Evolutionary conservation across 2,888 invertebrate genomes (phyloP).

Genomic region (Xylophagus ater): DNA sequence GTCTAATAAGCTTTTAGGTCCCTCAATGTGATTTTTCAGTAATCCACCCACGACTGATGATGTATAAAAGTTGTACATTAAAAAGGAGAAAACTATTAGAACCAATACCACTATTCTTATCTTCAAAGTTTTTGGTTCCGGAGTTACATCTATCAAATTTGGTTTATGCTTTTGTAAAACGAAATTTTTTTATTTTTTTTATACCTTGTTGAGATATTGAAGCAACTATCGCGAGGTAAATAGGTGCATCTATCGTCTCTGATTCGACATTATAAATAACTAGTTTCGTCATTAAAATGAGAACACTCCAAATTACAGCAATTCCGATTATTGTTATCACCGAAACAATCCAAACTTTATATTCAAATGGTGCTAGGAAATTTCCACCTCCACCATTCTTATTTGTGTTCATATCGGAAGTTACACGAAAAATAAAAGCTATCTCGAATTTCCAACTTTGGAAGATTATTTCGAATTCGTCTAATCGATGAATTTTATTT

Average conservation of each 20-base stretch:
- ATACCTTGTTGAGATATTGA: slow-evolving; percentile 31
- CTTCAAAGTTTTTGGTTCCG: slow-evolving; percentile 24
- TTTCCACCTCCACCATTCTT: slow-evolving; percentile 28
- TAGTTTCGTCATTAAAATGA: not conserved
- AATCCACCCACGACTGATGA: slow-evolving; percentile 37
- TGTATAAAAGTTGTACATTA: slow-evolving; percentile 36
- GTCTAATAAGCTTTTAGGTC: slow-evolving; percentile 29
- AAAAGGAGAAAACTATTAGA: slow-evolving; percentile 27
- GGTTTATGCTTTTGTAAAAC: not conserved
- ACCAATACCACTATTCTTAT: slow-evolving; percentile 28
- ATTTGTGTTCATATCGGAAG: slow-evolving; percentile 27
- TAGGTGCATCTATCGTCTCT: not conserved
- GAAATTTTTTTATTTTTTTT: not conserved
- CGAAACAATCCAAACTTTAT: slow-evolving; percentile 27
- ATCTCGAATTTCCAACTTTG: slow-evolving; percentile 34
- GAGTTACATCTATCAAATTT: slow-evolving; percentile 25
- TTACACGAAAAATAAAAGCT: slow-evolving; percentile 32
- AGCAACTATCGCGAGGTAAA: slow-evolving; percentile 25
- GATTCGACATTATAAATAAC: not conserved
- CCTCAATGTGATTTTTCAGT: slow-evolving; percentile 28
- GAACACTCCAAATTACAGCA: slow-evolving; percentile 24
- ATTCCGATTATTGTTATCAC: slow-evolving; percentile 21
- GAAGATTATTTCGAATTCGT: slow-evolving; percentile 32
- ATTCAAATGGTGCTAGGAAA: slow-evolving; percentile 32
- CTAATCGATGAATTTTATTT: slow-evolving; percentile 31